Percentiles rank a stretch among this genome's conserved stretches.
phyloP scores from a whole-genome alignment of 2,797 vertebrate genomes.

The Sebastes iracundus region DNA sequence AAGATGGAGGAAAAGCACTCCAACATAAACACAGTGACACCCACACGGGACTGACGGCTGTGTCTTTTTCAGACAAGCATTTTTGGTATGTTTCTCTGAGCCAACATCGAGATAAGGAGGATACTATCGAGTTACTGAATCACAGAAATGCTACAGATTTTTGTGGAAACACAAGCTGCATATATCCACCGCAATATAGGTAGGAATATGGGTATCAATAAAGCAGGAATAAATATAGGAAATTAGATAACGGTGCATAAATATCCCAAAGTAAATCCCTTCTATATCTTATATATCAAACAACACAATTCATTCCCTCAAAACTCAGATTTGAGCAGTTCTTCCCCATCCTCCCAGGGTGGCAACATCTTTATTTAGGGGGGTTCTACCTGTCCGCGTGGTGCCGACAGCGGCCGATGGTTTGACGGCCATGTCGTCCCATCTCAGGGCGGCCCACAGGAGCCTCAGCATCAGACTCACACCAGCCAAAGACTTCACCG shows the following conservation, averaged over 20 bases:
- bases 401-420: conserved; percentile 92
- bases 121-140: neutral
- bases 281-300: neutral
- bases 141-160: neutral
- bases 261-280: neutral
- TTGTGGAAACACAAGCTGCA: neutral
- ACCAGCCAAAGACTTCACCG: conserved; percentile 93
- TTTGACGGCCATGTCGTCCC: conserved; percentile 99
- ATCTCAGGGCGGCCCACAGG: conserved; percentile 94
- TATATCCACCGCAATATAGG: neutral
- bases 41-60: conserved; percentile 3
- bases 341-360: neutral
- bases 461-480: conserved; percentile 96
- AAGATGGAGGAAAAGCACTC: conserved; percentile 70
- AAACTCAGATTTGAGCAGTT: neutral
- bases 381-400: conserved; percentile 90
- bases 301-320: neutral
- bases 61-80: neutral
- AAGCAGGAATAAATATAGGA: neutral
- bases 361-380: neutral
- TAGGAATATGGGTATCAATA: neutral
- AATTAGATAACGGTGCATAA: neutral
- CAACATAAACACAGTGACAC: conserved; percentile 45
- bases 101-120: neutral
- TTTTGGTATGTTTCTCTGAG: neutral